phyloP scores from a whole-genome alignment of 2,113 vertebrate genomes.

The Ophiodon elongatus region DNA sequence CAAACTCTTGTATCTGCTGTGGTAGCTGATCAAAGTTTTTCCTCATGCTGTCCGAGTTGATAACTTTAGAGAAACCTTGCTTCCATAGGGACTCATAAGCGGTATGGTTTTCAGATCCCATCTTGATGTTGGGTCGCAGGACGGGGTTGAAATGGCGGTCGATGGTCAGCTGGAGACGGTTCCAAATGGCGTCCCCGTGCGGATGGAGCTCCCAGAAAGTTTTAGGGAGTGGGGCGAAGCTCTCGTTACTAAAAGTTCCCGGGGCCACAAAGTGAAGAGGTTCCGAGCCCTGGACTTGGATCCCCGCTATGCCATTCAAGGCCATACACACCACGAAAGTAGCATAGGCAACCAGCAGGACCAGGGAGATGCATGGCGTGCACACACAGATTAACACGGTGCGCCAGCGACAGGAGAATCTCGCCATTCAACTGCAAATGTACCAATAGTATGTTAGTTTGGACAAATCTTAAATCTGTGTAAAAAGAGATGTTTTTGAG shows the following conservation, averaged over 20 bases:
- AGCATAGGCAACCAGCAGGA: constrained; percentile 51
- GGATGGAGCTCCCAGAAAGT: constrained; percentile 70
- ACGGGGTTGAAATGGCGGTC: constrained; percentile 77
- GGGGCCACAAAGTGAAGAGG: constrained; percentile 50
- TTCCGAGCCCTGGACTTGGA: rapidly evolving
- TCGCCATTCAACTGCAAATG: constrained; percentile 70
- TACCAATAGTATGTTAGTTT: constrained; percentile 2
- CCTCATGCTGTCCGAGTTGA: rapidly evolving
- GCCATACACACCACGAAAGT: neutral
- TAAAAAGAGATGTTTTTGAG: neutral
- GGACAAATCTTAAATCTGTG: neutral
- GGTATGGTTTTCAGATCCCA: rapidly evolving
- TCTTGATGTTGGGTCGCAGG: constrained; percentile 5
- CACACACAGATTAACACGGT: constrained; percentile 65
- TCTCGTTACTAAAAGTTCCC: neutral
- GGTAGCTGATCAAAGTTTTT: constrained; percentile 47
- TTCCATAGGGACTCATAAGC: neutral
- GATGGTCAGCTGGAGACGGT: constrained; percentile 64
- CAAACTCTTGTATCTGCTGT: constrained; percentile 65
- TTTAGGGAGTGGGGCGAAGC: constrained; percentile 11
- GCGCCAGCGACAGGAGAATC: constrained; percentile 23
- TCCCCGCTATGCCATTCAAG: neutral
- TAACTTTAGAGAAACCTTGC: constrained; percentile 24
- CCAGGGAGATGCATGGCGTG: constrained; percentile 57
- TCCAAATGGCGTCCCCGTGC: constrained; percentile 70